Base-by-base conservation (phyloP, 2,888 invertebrate genomes). In the Oxytorus armatus region DNA sequence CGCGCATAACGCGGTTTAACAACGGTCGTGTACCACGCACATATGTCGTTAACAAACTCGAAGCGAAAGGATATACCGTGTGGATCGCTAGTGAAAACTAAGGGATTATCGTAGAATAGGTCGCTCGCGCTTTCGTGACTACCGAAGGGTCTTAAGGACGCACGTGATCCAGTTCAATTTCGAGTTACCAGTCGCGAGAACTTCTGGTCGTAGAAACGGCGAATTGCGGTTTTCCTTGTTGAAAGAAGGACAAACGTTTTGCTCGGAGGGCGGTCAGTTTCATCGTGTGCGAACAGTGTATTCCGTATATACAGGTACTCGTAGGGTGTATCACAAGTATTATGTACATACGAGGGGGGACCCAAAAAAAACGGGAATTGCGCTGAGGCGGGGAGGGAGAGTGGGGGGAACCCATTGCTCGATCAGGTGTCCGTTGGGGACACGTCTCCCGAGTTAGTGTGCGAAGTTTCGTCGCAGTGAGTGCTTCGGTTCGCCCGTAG, bases 111-210 rank as follows among this genome's bases (percentile, higher is more conserved):
- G n/a, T 55, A 29, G 47, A 70, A 70, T 59, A 23, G 33, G 44
- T 57, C 61, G n/a, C n/a, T 79, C 72, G 74, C 44, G 77, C 70
- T 83, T 82, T 69, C 82, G 81, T 82, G 83, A 82, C 82, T 79
- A 39, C 47, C 7, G 61, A n/a, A n/a, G n/a, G 68, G 63, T 77
- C 72, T 5, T 4, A 68, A 72, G 68, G 49, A 42, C 72, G 79
- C 69, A 79, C 80, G 77, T 83, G 82, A 75, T 77, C 16, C 65
- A 25, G 53, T 70, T 66, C 63, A 70, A 70, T 82, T 63, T 63
- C 53, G 47, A 47, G 47, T 69, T 55, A 39, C 63, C 1, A 33
- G 42, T 69, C 47, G 68, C 68, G 23, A 33, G 33, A 11, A 18
- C 33, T 74, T 36, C 25, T 42, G 55, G 16, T n/a, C 29, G 33